Conservation (phyloP, 2,797 vertebrate species). For the Characodon lateralis region DNA sequence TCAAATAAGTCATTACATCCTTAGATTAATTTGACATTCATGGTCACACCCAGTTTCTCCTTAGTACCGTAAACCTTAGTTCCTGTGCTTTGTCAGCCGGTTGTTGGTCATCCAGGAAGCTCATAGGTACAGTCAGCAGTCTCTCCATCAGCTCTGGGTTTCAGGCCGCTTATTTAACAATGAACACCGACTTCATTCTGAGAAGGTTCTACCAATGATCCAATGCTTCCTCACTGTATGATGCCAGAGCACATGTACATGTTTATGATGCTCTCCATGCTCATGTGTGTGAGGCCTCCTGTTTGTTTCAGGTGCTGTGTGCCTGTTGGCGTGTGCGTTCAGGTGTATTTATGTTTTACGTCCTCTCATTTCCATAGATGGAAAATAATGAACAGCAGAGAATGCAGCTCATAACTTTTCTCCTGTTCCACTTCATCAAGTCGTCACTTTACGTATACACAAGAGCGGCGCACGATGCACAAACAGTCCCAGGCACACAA, state of each 20-base stretch:
- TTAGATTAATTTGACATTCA: no score
- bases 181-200: constrained; percentile 33
- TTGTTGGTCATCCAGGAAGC: not conserved
- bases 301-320: constrained; percentile 6
- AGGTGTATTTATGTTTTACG: constrained; percentile 44
- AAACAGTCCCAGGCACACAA: constrained; percentile 63
- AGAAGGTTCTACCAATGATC: constrained; percentile 15
- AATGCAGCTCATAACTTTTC: constrained; percentile 56
- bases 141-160: not conserved
- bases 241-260: not conserved
- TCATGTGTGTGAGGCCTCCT: not conserved
- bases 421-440: constrained; percentile 52
- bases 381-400: constrained; percentile 51
- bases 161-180: not conserved
- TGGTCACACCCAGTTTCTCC: no score
- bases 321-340: constrained; percentile 15
- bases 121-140: not conserved
- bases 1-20: no score
- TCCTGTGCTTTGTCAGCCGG: not conserved
- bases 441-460: constrained; percentile 56
- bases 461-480: constrained; percentile 43
- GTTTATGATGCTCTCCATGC: not conserved
- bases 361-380: constrained; percentile 48
- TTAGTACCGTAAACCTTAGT: no score
- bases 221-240: not conserved